These are phyloP conservation scores for Orbicella faveolata DNA, from an alignment of 64 coral and sea anemone species.

Conservation along the genomic window DNA sequence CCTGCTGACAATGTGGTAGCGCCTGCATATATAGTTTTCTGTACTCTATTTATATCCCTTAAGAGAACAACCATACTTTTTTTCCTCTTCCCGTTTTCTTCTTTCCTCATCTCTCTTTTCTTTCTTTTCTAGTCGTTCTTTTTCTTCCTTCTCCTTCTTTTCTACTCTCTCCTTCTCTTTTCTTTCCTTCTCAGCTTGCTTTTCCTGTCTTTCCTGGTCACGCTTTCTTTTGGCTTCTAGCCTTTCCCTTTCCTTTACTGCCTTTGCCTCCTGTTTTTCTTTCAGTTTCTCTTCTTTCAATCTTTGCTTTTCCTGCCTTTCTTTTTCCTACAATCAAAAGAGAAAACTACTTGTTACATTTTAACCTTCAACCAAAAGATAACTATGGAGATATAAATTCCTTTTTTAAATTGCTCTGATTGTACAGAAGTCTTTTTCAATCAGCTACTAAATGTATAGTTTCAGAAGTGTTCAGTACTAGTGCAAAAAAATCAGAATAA, in stretches of 20 bases:
- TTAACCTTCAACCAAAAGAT: not conserved
- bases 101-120: conserved; percentile 86
- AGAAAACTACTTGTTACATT: not conserved
- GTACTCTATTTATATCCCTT: not conserved
- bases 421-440: not conserved
- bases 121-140: conserved; percentile 83
- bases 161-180: conserved; percentile 88
- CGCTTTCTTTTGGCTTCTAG: conserved; percentile 88
- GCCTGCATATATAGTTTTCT: too few relatives aligned
- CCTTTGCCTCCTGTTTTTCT: conserved; percentile 71
- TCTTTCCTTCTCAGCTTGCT: conserved; percentile 79
- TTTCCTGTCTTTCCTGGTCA: conserved; percentile 84
- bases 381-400: not conserved
- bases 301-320: conserved; percentile 63
- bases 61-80: conserved; percentile 32
- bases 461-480: too few relatives aligned
- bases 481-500: not conserved
- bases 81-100: conserved; percentile 79
- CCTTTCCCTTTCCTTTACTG: conserved; percentile 77
- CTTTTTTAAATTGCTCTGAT: not conserved
- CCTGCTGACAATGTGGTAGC: too few relatives aligned
- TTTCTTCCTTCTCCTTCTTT: conserved; percentile 77
- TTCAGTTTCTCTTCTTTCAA: conserved; percentile 71
- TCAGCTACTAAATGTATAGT: too few relatives aligned
- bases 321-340: conserved; percentile 58